Base-by-base conservation (phyloP, 2,797 vertebrate genomes). In the Tauraco hartlaubi region DNA sequence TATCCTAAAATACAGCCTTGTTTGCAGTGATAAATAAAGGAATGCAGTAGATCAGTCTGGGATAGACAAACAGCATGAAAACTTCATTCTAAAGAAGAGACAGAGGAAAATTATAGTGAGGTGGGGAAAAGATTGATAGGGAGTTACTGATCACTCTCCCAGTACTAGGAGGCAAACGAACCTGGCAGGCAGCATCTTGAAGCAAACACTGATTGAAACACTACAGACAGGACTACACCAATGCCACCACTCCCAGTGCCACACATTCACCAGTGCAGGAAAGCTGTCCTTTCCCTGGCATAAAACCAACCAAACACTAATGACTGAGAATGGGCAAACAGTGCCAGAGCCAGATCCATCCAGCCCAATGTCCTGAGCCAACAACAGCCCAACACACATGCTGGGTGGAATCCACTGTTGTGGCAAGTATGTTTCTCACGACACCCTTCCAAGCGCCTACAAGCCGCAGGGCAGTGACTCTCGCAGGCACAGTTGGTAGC, bases 181-280 rank as follows among this genome's bases (percentile, higher is more conserved):
- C 1, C 2, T 46, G 66, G 46, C 37, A 68, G 31, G 76, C 46
- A 75, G 29, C 9, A 11, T 0, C 0, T 4, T 62, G 44, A 74
- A 73, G 41, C 31, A 74, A 66, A 80, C 2, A 5, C 11, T 31
- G 12, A 16, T 46, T 31, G 87, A 71, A 87, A 43, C 7, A 12
- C 25, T 6, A 6, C 21, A 46, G 66, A 2, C 37, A 66, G 48
- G 73, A n/a, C 39, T 73, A 37, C 61, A 37, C 61, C 56, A 67
- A 21, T 43, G 52, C 63, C 59, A 14, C 15, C 11, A 20, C 2
- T 33, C 16, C 43, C 67, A 58, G 51, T 21, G 58, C 33, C 49
- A 33, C 62, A 63, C 44, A 52, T 1, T 20, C 64, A 54, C 66
- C 74, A 1, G 1, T 3, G 37, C 55, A 92, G 81, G n/a, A 58